Conservation (phyloP, 2,113 vertebrate species). For the Saguinus imperator region DNA sequence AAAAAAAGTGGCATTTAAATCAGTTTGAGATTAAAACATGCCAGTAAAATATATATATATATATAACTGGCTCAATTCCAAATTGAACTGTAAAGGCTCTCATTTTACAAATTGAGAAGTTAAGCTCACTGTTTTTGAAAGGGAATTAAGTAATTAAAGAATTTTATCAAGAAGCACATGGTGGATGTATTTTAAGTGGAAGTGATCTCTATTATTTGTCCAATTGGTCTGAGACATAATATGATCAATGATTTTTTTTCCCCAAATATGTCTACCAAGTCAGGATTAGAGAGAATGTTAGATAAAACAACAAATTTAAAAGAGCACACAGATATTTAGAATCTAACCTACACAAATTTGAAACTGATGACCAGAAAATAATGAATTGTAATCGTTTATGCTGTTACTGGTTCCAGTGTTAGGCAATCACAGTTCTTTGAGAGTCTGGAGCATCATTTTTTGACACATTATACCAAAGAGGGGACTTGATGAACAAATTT, state of each 20-base stretch:
- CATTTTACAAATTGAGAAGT: not conserved
- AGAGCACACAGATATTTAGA: slow-evolving; percentile 59
- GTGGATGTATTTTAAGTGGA: slow-evolving; percentile 60
- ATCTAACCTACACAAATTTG: slow-evolving; percentile 72
- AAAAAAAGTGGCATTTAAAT: not conserved
- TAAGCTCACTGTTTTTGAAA: slow-evolving; percentile 45
- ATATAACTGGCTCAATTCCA: not conserved
- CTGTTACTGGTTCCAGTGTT: slow-evolving; percentile 45
- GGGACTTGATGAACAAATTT: slow-evolving; percentile 54
- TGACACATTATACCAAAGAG: slow-evolving; percentile 24
- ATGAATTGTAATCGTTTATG: slow-evolving; percentile 59
- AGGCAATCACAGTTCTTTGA: slow-evolving; percentile 55
- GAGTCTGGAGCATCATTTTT: slow-evolving; percentile 37
- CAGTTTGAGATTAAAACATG: slow-evolving; percentile 16
- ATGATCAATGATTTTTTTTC: slow-evolving; percentile 58
- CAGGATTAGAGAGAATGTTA: slow-evolving; percentile 69
- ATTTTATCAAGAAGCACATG: slow-evolving; percentile 57
- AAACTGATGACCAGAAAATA: slow-evolving; percentile 74
- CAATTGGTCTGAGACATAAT: slow-evolving; percentile 62
- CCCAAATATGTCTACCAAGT: slow-evolving; percentile 65
- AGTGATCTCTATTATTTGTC: slow-evolving; percentile 47
- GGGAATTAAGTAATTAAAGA: slow-evolving; percentile 5
- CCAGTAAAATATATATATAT: not conserved
- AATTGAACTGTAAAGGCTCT: not conserved
- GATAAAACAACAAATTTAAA: slow-evolving; percentile 79